phyloP scores from a whole-genome alignment of 2,888 invertebrate genomes.

The Thymelicus acteon region DNA sequence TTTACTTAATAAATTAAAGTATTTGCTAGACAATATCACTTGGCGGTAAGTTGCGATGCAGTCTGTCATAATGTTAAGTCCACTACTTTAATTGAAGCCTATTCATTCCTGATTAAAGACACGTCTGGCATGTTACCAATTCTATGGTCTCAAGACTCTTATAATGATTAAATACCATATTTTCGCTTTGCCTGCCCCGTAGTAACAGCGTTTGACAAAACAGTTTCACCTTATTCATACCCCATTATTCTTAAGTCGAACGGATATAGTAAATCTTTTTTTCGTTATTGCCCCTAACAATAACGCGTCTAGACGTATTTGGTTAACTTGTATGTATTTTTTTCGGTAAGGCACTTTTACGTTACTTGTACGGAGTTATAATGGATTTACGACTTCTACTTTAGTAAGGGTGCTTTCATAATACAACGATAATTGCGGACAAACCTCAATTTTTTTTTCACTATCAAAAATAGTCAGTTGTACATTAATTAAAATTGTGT shows the following conservation, averaged over 20 bases:
- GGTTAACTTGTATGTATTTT: conserved; percentile 23
- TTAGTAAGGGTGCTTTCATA: conserved; percentile 7
- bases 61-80: too few species aligned
- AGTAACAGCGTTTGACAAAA: not conserved
- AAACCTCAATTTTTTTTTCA: too few species aligned
- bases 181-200: conserved; percentile 11
- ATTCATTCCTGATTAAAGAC: too few species aligned
- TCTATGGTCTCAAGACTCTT: conserved; percentile 5
- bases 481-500: too few species aligned
- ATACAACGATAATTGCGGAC: not conserved
- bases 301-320: conserved; percentile 42
- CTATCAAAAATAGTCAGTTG: too few species aligned
- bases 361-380: conserved; percentile 21
- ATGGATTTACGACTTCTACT: conserved; percentile 16
- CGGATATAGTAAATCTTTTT: conserved; percentile 40
- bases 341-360: conserved; percentile 24
- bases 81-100: too few species aligned
- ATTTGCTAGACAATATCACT: too few species aligned
- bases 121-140: not conserved
- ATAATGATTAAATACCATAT: conserved; percentile 19
- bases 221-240: conserved; percentile 29
- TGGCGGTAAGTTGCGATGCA: too few species aligned
- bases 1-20: too few species aligned
- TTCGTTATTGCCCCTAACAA: conserved; percentile 37
- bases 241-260: conserved; percentile 38